Percentiles rank a stretch among this genome's conserved stretches.
These are phyloP conservation scores for Cichlasoma orientale DNA, from an alignment of 2,797 vertebrate genomes.

Conservation along the genomic window DNA sequence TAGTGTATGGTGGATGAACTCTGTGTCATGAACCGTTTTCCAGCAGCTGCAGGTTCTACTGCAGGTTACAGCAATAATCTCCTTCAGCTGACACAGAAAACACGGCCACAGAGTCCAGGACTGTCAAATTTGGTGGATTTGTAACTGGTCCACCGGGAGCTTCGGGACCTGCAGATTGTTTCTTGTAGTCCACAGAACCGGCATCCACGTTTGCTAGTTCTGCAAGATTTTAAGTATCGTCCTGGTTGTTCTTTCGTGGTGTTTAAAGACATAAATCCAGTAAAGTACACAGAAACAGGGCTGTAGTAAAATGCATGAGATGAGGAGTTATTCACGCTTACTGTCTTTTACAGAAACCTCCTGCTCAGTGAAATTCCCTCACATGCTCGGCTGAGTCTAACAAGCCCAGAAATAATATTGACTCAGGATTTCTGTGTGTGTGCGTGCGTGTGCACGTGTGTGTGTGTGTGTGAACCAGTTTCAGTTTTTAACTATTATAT, in stretches of 20 bases:
- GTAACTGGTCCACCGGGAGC: background rate
- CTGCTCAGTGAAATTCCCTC: background rate
- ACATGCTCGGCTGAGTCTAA: constrained; percentile 9
- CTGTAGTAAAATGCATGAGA: background rate
- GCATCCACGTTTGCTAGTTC: background rate
- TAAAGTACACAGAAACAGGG: background rate
- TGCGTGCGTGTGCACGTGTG: background rate
- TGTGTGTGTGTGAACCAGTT: background rate
- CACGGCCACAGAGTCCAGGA: background rate
- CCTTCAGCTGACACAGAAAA: background rate
- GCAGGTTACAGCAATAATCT: background rate
- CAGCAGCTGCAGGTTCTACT: background rate
- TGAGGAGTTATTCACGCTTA: background rate
- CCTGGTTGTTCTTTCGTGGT: background rate
- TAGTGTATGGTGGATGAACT: background rate
- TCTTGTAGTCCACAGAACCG: background rate
- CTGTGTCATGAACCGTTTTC: background rate
- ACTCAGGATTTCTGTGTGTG: constrained; percentile 4
- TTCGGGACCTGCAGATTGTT: background rate
- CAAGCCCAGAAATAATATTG: constrained; percentile 62
- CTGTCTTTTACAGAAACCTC: background rate
- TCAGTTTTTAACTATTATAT: background rate
- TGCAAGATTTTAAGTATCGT: background rate
- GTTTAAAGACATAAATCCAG: background rate
- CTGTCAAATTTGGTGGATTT: background rate